phyloP scores from a whole-genome alignment of 2,113 vertebrate genomes.

The Takifugu bimaculatus region DNA sequence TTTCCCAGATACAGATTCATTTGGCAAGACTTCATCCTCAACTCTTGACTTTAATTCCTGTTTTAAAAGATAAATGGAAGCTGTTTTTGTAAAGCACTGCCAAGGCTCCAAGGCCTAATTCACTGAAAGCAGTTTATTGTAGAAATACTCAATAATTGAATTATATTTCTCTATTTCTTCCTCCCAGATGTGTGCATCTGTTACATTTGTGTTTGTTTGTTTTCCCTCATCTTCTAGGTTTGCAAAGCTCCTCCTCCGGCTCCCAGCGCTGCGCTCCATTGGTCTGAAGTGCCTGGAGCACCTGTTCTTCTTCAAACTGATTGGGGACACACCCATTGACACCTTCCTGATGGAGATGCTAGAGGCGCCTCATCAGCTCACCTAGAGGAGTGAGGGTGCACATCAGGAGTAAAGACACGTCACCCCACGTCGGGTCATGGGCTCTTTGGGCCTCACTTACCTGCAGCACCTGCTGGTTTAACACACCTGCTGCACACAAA shows the following conservation, averaged over 20 bases:
- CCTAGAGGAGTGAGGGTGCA: conserved; percentile 69
- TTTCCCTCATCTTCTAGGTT: conserved; percentile 69
- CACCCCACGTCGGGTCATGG: conserved; percentile 15
- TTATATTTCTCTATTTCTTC: no score
- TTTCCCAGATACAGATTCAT: no score
- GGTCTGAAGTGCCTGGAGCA: conserved; percentile 91
- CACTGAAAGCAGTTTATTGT: no score
- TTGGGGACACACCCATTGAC: conserved; percentile 91
- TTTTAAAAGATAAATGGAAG: no score
- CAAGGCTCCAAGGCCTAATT: no score
- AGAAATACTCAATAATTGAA: no score
- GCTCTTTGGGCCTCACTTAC: conserved; percentile 47
- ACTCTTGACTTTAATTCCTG: no score
- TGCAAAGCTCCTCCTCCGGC: conserved; percentile 90
- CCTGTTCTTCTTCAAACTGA: conserved; percentile 94
- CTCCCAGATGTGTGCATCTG: no score
- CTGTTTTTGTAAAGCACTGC: no score
- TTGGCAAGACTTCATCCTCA: no score
- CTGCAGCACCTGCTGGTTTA: conserved; percentile 58
- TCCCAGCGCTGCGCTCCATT: conserved; percentile 86
- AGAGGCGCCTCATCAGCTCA: conserved; percentile 88
- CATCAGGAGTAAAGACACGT: conserved; percentile 52
- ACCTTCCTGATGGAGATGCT: conserved; percentile 97
- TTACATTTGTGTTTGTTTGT: no score
- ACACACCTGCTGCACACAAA: not conserved